Evolutionary conservation across 2,797 vertebrate genomes (phyloP).

Genomic region (Epinephelus coioides): DNA sequence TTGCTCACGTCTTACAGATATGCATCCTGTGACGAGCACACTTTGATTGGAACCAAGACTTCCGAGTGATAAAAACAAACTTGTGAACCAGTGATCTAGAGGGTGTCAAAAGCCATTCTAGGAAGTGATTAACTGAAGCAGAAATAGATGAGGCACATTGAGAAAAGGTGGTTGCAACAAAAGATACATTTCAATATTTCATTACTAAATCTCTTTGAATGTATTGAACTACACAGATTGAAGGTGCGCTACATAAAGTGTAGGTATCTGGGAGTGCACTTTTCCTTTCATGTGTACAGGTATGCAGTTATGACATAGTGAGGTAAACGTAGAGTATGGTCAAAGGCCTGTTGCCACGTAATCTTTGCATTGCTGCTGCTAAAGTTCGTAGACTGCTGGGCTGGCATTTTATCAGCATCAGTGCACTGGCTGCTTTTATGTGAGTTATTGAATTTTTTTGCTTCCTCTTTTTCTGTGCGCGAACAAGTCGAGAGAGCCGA

Average conservation of each 20-base stretch:
- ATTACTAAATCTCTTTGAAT: background rate
- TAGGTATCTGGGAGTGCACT: slow-evolving; percentile 7
- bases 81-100: background rate
- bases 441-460: slow-evolving; percentile 58
- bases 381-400: slow-evolving; percentile 61
- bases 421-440: slow-evolving; percentile 62
- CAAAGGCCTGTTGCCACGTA: slow-evolving; percentile 51
- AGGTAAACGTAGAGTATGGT: slow-evolving; percentile 40
- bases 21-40: background rate
- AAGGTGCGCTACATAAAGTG: background rate
- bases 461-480: slow-evolving; percentile 7
- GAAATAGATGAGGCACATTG: background rate
- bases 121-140: background rate
- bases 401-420: slow-evolving; percentile 64
- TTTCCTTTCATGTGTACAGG: slow-evolving; percentile 31
- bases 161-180: background rate
- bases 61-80: background rate
- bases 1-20: background rate
- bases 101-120: background rate
- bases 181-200: slow-evolving; percentile 9
- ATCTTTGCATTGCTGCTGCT: slow-evolving; percentile 36
- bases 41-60: slow-evolving; percentile 4
- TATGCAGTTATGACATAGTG: background rate
- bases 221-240: slow-evolving; percentile 7
- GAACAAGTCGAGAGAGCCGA: slow-evolving; percentile 58